Evolutionary conservation across 2,797 vertebrate genomes (phyloP).

Genomic region (Pitangus sulphuratus): DNA sequence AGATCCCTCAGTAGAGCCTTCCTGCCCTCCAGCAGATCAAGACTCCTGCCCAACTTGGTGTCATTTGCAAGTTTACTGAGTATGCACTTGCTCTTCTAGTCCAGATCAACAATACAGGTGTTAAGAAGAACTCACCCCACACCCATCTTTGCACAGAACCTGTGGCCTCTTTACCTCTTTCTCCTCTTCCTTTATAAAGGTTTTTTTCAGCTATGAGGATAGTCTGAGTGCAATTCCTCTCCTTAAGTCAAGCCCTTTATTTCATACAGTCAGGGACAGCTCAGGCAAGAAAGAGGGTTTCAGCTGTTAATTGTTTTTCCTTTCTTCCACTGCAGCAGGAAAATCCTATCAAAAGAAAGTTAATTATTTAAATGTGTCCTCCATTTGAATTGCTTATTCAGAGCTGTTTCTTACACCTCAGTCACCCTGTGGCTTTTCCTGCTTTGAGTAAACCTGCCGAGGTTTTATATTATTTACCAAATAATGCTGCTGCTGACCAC

Average conservation of each 20-base stretch:
- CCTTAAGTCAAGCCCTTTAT: not conserved
- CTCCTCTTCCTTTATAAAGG: not conserved
- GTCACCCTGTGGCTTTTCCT: not conserved
- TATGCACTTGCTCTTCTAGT: not conserved
- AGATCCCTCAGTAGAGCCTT: not conserved
- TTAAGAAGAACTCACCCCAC: not conserved
- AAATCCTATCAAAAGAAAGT: constrained; percentile 22
- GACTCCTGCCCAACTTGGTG: fast-evolving
- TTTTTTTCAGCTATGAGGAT: not conserved
- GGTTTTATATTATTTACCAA: constrained; percentile 33
- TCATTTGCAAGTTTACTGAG: not conserved
- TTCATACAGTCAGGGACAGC: not conserved
- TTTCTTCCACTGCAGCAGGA: constrained; percentile 2
- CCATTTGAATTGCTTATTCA: constrained; percentile 12
- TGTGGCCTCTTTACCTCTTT: not conserved
- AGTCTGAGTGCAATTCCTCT: not conserved
- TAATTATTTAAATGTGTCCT: constrained; percentile 53
- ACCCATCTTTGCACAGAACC: fast-evolving
- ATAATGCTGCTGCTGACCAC: not conserved
- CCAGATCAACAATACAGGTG: not conserved
- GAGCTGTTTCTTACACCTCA: constrained; percentile 11
- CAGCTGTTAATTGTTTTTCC: constrained; percentile 16
- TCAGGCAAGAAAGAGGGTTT: not conserved
- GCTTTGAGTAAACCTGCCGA: not conserved
- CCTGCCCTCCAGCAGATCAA: not conserved